Base-by-base conservation (phyloP, 2,113 vertebrate species). In the Lasiurus cinereus region DNA sequence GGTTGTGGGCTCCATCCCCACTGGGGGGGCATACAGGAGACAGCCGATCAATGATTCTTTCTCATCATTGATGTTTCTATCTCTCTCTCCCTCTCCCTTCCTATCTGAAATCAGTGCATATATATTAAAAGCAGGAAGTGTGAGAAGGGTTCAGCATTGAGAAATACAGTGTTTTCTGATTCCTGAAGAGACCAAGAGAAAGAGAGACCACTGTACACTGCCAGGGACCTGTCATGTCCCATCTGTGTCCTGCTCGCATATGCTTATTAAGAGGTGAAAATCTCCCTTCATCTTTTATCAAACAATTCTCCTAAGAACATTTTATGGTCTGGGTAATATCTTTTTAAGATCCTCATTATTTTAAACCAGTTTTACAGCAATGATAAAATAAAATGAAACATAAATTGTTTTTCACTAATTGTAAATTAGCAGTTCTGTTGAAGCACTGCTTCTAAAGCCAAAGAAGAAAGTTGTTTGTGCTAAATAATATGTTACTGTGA, bases 331-430 rank as follows among this genome's bases (percentile, higher is more conserved):
- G 70, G 97, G 97, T 96, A 96, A 70, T 96, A 92, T 94, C 94
- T 83, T 97, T 98, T 98, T 97, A 96, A 0, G 73, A 96, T 76
- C 33, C 78, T 98, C 96, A 73, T 98, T 97, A 97, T 97, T 98
- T 97, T 10, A 96, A 93, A 12, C 76, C 31, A 87, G 96, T 79
- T 97, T 97, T 96, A 96, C 48, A 91, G 93, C 73, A 94, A 94
- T 86, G 79, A 90, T 59, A 92, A 92, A 95, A 96, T 93, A 94
- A 97, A 98, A 96, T 31, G 70, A 77, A 78, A 78, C 3, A 2
- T 96, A 94, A 86, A 96, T 70, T 94, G 95, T 80, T 97, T 98
- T 96, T 96, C 90, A 96, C 29, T 31, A 22, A 87, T 77, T 89
- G 92, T 96, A 94, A 72, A 93, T 92, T 74, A 97, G 79, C 93